phyloP scores from a whole-genome alignment of 2,113 vertebrate genomes.

The Plecturocebus donacophilus region DNA sequence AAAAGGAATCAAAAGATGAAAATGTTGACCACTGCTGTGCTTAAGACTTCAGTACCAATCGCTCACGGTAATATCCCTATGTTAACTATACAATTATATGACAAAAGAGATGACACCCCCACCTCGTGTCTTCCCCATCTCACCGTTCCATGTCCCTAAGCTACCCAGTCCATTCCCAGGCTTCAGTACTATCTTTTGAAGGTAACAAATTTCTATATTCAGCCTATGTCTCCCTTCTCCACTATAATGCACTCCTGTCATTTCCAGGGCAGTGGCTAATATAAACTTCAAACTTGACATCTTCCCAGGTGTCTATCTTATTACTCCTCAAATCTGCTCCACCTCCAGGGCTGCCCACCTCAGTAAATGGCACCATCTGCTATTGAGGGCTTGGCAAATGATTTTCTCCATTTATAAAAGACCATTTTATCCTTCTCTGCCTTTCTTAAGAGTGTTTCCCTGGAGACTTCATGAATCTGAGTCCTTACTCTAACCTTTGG shows the following conservation, averaged over 20 bases:
- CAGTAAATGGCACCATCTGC: not conserved
- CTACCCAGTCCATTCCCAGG: not conserved
- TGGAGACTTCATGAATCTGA: not conserved
- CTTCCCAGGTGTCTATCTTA: not conserved
- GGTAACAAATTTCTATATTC: not conserved
- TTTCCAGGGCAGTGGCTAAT: not conserved
- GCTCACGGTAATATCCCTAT: not conserved
- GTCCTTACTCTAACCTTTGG: not conserved
- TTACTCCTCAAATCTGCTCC: not conserved
- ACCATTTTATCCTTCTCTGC: not conserved
- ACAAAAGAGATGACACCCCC: not conserved
- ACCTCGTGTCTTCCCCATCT: not conserved
- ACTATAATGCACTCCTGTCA: not conserved
- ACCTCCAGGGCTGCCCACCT: not conserved
- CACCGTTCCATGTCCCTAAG: not conserved
- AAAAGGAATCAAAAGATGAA: slow-evolving; percentile 16
- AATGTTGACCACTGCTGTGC: not conserved
- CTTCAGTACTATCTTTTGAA: not conserved
- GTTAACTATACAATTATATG: not conserved
- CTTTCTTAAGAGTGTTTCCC: not conserved
- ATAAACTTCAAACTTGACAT: not conserved
- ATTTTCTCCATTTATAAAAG: slow-evolving; percentile 30
- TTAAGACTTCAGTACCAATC: not conserved
- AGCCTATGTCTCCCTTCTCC: not conserved
- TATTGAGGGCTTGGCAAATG: not conserved